Base-by-base conservation (phyloP, 2,113 vertebrate species). In the Nerophis ophidion region DNA sequence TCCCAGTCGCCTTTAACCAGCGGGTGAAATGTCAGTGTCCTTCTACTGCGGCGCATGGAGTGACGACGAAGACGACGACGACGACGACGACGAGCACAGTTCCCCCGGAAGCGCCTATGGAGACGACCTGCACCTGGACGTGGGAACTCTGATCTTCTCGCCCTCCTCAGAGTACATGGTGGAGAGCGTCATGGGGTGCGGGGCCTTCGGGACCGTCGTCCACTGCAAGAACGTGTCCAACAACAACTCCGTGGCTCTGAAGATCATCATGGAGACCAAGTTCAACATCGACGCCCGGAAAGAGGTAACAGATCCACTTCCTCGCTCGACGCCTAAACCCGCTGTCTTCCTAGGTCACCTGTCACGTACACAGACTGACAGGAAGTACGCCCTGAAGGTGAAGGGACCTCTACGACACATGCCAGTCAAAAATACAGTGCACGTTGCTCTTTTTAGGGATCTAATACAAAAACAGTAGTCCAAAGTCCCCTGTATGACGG, bases 141-240 rank as follows among this genome's bases (percentile, higher is more conserved):
- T 60, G 2, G 58, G 58, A 17, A 5, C 8, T 36, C 10, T 60
- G 9, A 60, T 60, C 46, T 35, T 46, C 46, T 60, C 58, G 5
- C 33, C 58, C 33, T 48, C 46, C 3, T 26, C 46, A 15, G 58
- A 47, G 15, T 60, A 48, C 58, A 16, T 60, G 33, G 58, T 60
- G 58, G 58, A 60, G 58, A 48, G 46, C 11, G 46, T 60, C 12
- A 33, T 60, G 26, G 58, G 58, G 7, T 48, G 19, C 34, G 58
- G 58, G 34, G 33, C 58, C 2, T 60, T 60, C 3, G 58, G 58
- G 4, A 48, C 48, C 6, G 58, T 60, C 2, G 15, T 48, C 46
- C 58, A 60, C 15, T 60, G 58, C 46, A 48, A 11, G 46, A 60
- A 60, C 26, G 5, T 60, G 16, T 5, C 14, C 44, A 48, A 33